Evolutionary conservation across 2,888 invertebrate genomes (phyloP).

Genomic region (Cosmia pyralina): DNA sequence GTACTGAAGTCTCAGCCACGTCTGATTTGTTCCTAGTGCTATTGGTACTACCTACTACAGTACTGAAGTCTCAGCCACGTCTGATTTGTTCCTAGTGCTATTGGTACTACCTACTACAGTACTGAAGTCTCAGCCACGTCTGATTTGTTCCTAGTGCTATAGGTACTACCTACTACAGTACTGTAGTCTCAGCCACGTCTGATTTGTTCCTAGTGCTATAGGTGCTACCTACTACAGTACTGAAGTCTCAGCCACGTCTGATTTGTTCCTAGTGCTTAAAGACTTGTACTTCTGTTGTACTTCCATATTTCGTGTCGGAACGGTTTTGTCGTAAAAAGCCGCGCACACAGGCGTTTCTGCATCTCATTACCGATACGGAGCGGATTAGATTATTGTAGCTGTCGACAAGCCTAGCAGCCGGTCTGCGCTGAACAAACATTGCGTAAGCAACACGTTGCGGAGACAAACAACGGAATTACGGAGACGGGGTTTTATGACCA

Average conservation of each 20-base stretch:
- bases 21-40: not conserved
- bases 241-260: not conserved
- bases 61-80: not conserved
- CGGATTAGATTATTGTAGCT: conserved; percentile 50
- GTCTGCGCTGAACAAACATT: conserved; percentile 51
- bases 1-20: not conserved
- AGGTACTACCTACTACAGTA: too few relatives aligned
- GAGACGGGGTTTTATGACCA: conserved; percentile 16
- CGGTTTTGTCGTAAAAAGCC: conserved; percentile 65
- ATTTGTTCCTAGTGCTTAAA: not conserved
- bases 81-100: not conserved
- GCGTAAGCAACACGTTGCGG: conserved; percentile 35
- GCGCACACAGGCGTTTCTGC: conserved; percentile 62
- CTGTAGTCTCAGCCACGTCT: too few relatives aligned
- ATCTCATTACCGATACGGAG: conserved; percentile 65
- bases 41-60: not conserved
- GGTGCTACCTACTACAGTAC: not conserved
- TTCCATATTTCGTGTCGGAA: conserved; percentile 7
- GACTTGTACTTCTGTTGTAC: conserved; percentile 3
- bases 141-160: not conserved
- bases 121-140: not conserved
- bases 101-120: not conserved
- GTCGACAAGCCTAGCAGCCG: conserved; percentile 36
- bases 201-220: too few relatives aligned
- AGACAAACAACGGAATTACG: conserved; percentile 45